Evolutionary conservation across 2,113 vertebrate species (phyloP).

Genomic region (Pleuronectes platessa): DNA sequence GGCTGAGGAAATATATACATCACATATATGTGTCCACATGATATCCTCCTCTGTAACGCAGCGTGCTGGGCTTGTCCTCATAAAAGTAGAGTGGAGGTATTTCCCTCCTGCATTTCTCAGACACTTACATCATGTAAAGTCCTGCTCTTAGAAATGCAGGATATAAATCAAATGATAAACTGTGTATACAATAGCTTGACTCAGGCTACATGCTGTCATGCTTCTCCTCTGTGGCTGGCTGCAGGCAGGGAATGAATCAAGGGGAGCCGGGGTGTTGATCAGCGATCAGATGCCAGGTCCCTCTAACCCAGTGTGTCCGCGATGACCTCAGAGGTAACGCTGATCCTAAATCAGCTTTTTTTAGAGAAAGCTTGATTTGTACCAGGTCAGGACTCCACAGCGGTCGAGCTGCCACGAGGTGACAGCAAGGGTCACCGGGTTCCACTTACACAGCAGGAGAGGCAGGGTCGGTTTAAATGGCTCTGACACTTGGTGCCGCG

Average conservation of each 20-base stretch:
- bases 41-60: slow-evolving; percentile 28
- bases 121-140: slow-evolving; percentile 45
- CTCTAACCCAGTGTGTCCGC: slow-evolving; percentile 18
- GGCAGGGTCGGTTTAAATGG: slow-evolving; percentile 60
- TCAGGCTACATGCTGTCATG: slow-evolving; percentile 38
- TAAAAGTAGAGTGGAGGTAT: slow-evolving; percentile 35
- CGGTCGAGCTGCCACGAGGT: slow-evolving; percentile 26
- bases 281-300: slow-evolving; percentile 44
- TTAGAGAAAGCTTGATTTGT: slow-evolving; percentile 63
- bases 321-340: slow-evolving; percentile 58
- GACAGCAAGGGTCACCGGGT: slow-evolving; percentile 48
- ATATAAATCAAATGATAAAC: slow-evolving; percentile 47
- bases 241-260: slow-evolving; percentile 45
- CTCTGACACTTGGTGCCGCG: slow-evolving; percentile 61
- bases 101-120: slow-evolving; percentile 37
- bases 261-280: slow-evolving; percentile 41
- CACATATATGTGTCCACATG: background rate
- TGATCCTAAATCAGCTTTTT: slow-evolving; percentile 44
- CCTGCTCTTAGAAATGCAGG: slow-evolving; percentile 21
- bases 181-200: slow-evolving; percentile 7
- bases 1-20: slow-evolving; percentile 17
- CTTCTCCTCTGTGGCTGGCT: slow-evolving; percentile 24
- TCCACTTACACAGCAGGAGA: slow-evolving; percentile 65
- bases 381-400: slow-evolving; percentile 47
- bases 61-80: slow-evolving; percentile 21